These are phyloP conservation scores for Gymnodraco acuticeps DNA, from an alignment of 2,797 vertebrate species.

Conservation along the genomic window DNA sequence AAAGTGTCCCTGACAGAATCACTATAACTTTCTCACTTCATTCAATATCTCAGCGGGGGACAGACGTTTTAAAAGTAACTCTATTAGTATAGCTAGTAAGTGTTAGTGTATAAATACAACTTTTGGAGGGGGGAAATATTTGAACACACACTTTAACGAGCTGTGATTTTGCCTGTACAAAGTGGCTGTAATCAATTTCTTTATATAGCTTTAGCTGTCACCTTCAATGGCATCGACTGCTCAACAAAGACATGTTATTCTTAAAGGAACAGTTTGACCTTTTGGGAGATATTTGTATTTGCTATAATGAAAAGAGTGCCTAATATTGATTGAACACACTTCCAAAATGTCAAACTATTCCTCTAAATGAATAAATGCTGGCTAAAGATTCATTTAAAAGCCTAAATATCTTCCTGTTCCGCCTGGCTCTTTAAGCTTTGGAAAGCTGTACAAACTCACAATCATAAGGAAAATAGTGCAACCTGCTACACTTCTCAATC, in stretches of 20 bases:
- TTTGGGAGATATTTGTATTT: background rate
- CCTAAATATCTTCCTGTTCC: background rate
- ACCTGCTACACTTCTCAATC: conserved; percentile 1
- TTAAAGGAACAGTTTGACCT: background rate
- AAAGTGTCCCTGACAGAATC: background rate
- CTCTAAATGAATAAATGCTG: conserved; percentile 27
- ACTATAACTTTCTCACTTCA: background rate
- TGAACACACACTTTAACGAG: background rate
- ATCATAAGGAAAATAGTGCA: background rate
- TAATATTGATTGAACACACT: too few species aligned
- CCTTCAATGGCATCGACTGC: background rate
- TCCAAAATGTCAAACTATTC: background rate
- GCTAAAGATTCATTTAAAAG: conserved; percentile 21
- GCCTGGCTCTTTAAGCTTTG: background rate
- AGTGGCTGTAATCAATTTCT: conserved; percentile 1
- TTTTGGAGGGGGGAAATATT: background rate
- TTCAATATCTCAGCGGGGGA: background rate
- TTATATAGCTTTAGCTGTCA: background rate
- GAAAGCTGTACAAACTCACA: background rate
- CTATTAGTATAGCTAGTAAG: background rate
- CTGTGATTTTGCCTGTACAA: conserved; percentile 1
- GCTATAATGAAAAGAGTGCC: background rate
- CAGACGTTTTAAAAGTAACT: background rate
- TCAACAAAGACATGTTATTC: background rate
- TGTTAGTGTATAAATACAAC: conserved; percentile 6